Conservation (phyloP, 2,888 invertebrate species). For the Belgica antarctica region DNA sequence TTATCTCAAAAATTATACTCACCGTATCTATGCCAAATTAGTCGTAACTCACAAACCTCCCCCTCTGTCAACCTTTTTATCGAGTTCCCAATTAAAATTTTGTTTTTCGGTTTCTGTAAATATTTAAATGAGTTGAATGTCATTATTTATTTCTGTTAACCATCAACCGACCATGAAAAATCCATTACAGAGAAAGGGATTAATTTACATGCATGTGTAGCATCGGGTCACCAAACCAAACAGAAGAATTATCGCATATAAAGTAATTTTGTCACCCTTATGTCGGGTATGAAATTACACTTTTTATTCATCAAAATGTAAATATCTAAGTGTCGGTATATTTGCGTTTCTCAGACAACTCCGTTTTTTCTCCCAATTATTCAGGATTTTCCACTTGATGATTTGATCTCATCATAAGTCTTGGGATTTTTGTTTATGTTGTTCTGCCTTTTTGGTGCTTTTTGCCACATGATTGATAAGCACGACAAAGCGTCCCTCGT, state of each 20-base stretch:
- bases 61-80: no score
- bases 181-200: slow-evolving; percentile 7
- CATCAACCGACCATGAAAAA: background rate
- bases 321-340: background rate
- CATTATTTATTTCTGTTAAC: background rate
- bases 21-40: no score
- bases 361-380: background rate
- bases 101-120: no score
- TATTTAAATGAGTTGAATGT: no score
- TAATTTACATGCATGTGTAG: background rate
- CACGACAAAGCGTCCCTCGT: background rate
- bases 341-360: background rate
- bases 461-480: background rate
- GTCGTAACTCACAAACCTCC: no score
- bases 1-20: no score
- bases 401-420: background rate
- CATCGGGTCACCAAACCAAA: background rate
- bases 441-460: background rate
- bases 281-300: background rate
- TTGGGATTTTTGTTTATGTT: background rate
- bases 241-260: background rate
- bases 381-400: background rate
- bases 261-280: slow-evolving; percentile 22
- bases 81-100: no score
- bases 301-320: slow-evolving; percentile 15